phyloP scores from a whole-genome alignment of 1,140 invertebrate genomes.

The Delia radicum region DNA sequence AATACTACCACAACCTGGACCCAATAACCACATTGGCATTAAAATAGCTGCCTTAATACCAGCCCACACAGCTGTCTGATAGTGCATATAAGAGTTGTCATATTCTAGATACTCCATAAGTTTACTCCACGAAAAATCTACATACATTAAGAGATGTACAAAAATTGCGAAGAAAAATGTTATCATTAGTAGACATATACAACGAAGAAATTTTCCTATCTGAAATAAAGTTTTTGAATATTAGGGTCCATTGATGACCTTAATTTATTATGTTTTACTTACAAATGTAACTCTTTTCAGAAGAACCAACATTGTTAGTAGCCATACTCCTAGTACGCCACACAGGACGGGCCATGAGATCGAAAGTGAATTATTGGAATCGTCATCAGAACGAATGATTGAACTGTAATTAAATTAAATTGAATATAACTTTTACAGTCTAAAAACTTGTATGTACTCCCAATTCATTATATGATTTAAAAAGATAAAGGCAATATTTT shows the following conservation, averaged over 20 bases:
- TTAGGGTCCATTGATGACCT: neutral
- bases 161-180: slow-evolving; percentile 42
- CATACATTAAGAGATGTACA: slow-evolving; percentile 35
- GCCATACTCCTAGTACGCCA: slow-evolving; percentile 40
- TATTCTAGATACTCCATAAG: slow-evolving; percentile 34
- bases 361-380: slow-evolving; percentile 26
- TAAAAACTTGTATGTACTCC: no score
- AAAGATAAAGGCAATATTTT: no score
- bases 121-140: slow-evolving; percentile 30
- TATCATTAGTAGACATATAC: slow-evolving; percentile 43
- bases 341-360: slow-evolving; percentile 42
- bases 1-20: slow-evolving; percentile 49
- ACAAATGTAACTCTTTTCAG: slow-evolving; percentile 42
- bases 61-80: slow-evolving; percentile 27
- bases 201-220: slow-evolving; percentile 48
- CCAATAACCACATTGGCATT: slow-evolving; percentile 40
- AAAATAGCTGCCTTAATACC: slow-evolving; percentile 36
- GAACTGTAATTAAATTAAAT: slow-evolving; percentile 25
- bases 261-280: slow-evolving; percentile 2
- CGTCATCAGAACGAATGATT: slow-evolving; percentile 38
- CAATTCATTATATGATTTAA: no score
- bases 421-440: no score
- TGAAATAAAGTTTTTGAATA: slow-evolving; percentile 16
- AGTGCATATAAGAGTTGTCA: slow-evolving; percentile 19
- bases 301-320: slow-evolving; percentile 35